phyloP scores from a whole-genome alignment of 92 coral and sea anemone species.

The Hydrozoanthus gracilis region DNA sequence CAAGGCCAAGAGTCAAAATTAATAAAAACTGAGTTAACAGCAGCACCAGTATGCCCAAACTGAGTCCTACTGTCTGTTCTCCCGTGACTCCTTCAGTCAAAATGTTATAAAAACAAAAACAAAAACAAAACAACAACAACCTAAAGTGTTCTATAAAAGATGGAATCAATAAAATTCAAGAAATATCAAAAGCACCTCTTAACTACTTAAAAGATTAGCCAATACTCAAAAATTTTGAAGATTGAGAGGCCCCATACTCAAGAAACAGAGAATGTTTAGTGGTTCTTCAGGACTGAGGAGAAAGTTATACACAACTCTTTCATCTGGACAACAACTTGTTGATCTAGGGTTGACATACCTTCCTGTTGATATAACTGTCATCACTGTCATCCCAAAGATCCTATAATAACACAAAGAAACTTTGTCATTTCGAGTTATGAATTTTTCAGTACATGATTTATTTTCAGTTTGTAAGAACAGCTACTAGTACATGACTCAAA shows the following conservation, averaged over 20 bases:
- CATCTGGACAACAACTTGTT: not conserved
- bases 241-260: too few species aligned
- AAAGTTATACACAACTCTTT: not conserved
- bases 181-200: too few species aligned
- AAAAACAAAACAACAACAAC: not conserved
- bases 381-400: conserved; percentile 99
- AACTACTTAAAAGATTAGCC: too few species aligned
- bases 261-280: too few species aligned
- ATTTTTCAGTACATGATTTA: not conserved
- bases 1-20: not conserved
- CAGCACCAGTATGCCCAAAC: not conserved
- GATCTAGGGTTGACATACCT: conserved; percentile 59
- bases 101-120: too few species aligned
- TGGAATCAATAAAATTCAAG: too few species aligned
- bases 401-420: conserved; percentile 48
- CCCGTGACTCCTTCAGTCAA: too few species aligned
- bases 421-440: not conserved
- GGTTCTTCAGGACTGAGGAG: too few species aligned
- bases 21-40: too few species aligned
- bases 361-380: conserved; percentile 86
- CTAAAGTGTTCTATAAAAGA: not conserved
- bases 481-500: not conserved
- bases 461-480: not conserved
- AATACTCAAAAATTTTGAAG: too few species aligned
- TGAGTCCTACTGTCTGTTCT: too few species aligned